Base-by-base conservation (phyloP, 2,113 vertebrate genomes). In the Oncorhynchus nerka region DNA sequence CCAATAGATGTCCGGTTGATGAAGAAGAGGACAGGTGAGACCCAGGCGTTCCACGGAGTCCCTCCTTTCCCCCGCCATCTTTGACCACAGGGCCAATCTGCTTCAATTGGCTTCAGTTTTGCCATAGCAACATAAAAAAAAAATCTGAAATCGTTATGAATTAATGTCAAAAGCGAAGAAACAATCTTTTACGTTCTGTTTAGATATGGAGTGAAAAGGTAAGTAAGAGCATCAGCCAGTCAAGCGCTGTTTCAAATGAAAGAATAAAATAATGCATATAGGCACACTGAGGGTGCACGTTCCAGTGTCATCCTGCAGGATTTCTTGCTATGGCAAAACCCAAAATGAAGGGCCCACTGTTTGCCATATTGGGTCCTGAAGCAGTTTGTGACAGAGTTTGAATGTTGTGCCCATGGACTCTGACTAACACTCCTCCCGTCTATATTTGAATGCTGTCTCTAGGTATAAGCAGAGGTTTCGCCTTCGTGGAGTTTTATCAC, bases 371-470 rank as follows among this genome's bases (percentile, higher is more conserved):
- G 94, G 95, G 96, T 97, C 93, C 93, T 95, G 97, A 97, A 97
- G 97, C 97, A 98, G 96, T 96, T 97, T 94, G 93, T 94, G 94
- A 93, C 93, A 98, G 95, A 99, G 94, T 98, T 97, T 97, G 95
- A 89, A 96, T 97, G 95, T 95, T 97, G 90, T 99, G 93, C 96
- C 96, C 96, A 96, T 98, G 96, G 97, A 97, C 96, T 91, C 94
- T 96, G 96, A 99, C 98, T 99, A 99, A 99, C 98, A 99, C 97
- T 92, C 98, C 96, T 99, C 97, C 97, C 98, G 97, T 99, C 97
- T 99, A 99, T 99, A 99, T 99, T 96, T 99, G 98, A 99, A 99
- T 99, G 98, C 98, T 98, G 97, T 98, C 97, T 99, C 98, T 99
- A 99, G 98, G 98, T 99, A 97, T 99, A 99, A 99, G 98, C 98